Base-by-base conservation (phyloP, 2,888 invertebrate species). In the Latrodectus elegans region DNA sequence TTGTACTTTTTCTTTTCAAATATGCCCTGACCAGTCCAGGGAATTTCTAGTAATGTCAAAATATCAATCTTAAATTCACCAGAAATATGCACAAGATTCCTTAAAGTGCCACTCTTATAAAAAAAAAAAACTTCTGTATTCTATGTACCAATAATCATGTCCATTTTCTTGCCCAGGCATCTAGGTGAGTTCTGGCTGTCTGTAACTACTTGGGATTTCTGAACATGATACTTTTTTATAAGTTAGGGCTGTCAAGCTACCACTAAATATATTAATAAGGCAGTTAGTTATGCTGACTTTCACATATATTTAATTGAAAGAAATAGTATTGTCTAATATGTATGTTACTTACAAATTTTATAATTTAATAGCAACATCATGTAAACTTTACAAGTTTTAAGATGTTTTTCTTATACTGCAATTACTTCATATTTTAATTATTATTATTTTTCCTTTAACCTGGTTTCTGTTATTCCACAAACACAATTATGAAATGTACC, bases 81-180 rank as follows among this genome's bases (percentile, higher is more conserved):
- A 55, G 10, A 55, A 55, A 55, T 14, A n/a, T n/a, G n/a, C n/a
- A n/a, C n/a, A n/a, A n/a, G n/a, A n/a, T n/a, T n/a, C n/a, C n/a
- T 12, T 55, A 10, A 55, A 55, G 11, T 55, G 10, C 11, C 10
- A 12, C n/a, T 22, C 67, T 3, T 4, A 22, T n/a, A 67, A 12
- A 67, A n/a, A 11, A 10, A 67, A 12, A 67, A n/a, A 11, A 10
- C 2, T 67, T 22, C 9, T 22, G 4, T 10, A 17, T 12, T 15
- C 15, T 22, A 15, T n/a, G n/a, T 67, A 67, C 67, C 67, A 15
- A 67, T 22, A 67, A 67, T 67, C 17, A 67, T 67, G n/a, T 67
- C 67, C 67, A 67, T 67, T 22, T 67, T 67, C 67, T 67, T 67
- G 67, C 67, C 67, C 10, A n/a, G 67, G 15, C 67, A 9, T 67